These are phyloP conservation scores for Agrochola macilenta DNA, from an alignment of 2,888 invertebrate genomes.

Conservation along the genomic window DNA sequence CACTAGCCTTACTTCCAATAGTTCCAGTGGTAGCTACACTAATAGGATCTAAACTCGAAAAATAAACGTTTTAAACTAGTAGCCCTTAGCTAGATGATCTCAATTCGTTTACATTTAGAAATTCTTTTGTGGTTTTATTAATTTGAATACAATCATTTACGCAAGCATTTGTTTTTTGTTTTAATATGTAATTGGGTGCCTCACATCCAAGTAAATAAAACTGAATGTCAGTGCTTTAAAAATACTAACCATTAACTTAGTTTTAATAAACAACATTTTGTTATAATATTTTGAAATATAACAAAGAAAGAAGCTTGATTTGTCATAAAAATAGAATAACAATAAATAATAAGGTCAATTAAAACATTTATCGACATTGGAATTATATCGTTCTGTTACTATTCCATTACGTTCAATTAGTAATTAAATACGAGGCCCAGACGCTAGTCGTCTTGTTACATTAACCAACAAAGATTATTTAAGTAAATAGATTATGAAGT, in stretches of 20 bases:
- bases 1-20: conserved; percentile 10
- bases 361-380: conserved; percentile 10
- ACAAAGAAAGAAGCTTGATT: conserved; percentile 10
- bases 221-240: not conserved
- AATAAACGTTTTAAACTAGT: not conserved
- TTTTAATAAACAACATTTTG: not conserved
- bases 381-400: not conserved
- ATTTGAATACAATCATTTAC: conserved; percentile 23
- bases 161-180: conserved; percentile 2
- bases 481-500: conserved; percentile 37
- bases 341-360: not conserved
- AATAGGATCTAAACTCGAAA: not conserved
- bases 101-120: not conserved
- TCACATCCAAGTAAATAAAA: conserved; percentile 18
- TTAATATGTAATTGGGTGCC: not conserved
- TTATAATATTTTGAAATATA: not conserved
- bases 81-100: not conserved
- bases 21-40: not conserved
- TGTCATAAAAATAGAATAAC: conserved; percentile 14
- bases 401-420: conserved; percentile 16
- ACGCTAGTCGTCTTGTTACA: conserved; percentile 5
- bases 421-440: conserved; percentile 17
- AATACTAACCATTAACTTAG: not conserved
- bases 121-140: not conserved
- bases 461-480: not conserved